Base-by-base conservation (phyloP, 2,113 vertebrate genomes). In the Pollachius pollachius region DNA sequence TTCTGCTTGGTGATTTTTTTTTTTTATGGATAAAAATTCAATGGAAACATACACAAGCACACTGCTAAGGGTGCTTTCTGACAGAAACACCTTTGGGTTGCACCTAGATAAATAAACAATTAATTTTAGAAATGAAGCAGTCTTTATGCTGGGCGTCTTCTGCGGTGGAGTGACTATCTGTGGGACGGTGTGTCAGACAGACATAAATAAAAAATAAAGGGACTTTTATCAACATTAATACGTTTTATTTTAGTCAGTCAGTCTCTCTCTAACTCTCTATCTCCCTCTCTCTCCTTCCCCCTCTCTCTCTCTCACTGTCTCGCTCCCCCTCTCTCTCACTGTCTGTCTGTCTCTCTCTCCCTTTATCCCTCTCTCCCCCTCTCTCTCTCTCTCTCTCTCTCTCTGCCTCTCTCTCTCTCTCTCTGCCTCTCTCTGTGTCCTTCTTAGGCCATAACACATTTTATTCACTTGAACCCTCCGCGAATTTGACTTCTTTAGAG, bases 61-160 rank as follows among this genome's bases (percentile, higher is more conserved):
- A 27, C 74, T 68, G 80, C 80, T 7, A 41, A 71, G 75, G 65
- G 77, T 65, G 27, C 67, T 77, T 85, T 84, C 82, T 75, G 79
- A 95, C 0, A 34, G 85, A 91, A 52, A 92, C 83, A 78, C 94
- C 92, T 25, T 34, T 92, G 94, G 0, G 89, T 92, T 89, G 0
- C 91, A 85, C 21, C 92, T 93, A 0, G 92, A 94, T 80, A 88
- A 90, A 88, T 81, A 89, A 89, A 88, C 83, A 88, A 85, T 86
- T 87, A 71, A 80, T 85, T 85, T 73, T 73, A 73, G 75, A 87
- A 82, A 87, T 83, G 83, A 80, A 87, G 76, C 67, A 75, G 54
- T 60, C 64, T 90, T 89, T 86, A 80, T 86, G 52, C 74, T 16
- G 58, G 65, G 66, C 25, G 68, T 74, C 25, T 41, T 65, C 65